Evolutionary conservation across 2,113 vertebrate species (phyloP).

Genomic region (Apteryx owenii): DNA sequence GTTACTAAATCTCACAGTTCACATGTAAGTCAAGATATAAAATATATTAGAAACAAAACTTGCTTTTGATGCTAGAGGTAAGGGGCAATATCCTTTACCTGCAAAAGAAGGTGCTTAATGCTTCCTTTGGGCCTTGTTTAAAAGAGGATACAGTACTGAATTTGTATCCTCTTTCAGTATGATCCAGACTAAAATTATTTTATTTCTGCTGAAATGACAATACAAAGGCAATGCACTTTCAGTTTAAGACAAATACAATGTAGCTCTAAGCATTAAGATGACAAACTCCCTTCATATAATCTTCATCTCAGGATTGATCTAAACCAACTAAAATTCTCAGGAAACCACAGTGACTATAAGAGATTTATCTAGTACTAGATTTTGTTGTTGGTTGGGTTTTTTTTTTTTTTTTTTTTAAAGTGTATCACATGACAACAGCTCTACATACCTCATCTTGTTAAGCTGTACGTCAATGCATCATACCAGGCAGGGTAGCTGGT

Average conservation of each 20-base stretch:
- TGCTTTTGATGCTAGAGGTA: background rate
- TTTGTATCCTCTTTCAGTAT: background rate
- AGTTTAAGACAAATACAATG: background rate
- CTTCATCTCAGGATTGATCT: background rate
- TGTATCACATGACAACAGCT: background rate
- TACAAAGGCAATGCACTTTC: background rate
- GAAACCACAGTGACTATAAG: background rate
- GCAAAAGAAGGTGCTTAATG: background rate
- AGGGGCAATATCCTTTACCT: background rate
- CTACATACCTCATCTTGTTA: background rate
- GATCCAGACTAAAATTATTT: background rate
- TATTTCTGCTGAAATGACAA: background rate
- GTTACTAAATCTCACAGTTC: background rate
- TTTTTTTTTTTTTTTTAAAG: background rate
- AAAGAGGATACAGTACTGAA: background rate
- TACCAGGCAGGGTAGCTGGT: background rate
- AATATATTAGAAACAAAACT: background rate
- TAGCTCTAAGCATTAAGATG: background rate
- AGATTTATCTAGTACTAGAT: background rate
- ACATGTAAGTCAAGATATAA: background rate
- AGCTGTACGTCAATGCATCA: background rate
- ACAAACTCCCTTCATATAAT: accelerated
- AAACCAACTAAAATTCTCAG: background rate
- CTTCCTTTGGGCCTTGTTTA: background rate
- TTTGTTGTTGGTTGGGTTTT: too few species aligned